A percentile compares a stretch with the other conserved stretches of the same genome.
These are phyloP conservation scores for Idris sp. DNA, from an alignment of 1,140 invertebrate genomes.

Conservation along the genomic window DNA sequence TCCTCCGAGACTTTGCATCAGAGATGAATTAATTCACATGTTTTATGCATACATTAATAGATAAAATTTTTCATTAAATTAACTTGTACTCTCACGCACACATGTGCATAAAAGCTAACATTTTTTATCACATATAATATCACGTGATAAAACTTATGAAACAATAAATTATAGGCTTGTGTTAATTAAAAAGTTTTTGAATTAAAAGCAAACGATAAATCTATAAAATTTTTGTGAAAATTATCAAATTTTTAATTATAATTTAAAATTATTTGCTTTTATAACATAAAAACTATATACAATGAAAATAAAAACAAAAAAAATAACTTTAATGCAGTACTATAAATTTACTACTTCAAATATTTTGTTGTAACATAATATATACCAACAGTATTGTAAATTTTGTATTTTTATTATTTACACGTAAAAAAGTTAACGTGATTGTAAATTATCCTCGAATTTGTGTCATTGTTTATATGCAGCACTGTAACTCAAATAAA, in stretches of 20 bases:
- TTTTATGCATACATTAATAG: constrained; percentile 1
- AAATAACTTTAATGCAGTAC: too few species aligned
- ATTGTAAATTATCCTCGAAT: constrained; percentile 10
- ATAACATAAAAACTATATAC: too few species aligned
- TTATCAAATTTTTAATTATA: too few species aligned
- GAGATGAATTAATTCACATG: constrained; percentile 2
- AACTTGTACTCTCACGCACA: constrained; percentile 14
- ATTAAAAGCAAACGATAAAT: too few species aligned
- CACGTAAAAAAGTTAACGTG: neutral
- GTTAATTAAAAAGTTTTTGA: too few species aligned
- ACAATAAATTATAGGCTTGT: neutral
- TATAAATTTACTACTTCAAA: too few species aligned
- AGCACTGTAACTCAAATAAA: neutral
- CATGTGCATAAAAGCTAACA: constrained; percentile 24
- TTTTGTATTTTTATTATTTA: constrained; percentile 13
- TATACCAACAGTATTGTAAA: neutral
- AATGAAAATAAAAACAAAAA: too few species aligned
- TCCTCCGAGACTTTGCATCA: neutral
- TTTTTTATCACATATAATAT: constrained; percentile 1
- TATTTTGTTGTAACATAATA: too few species aligned
- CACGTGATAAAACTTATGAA: neutral
- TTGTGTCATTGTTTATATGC: constrained; percentile 1
- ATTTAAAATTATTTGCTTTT: too few species aligned
- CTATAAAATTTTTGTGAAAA: too few species aligned
- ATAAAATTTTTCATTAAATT: constrained; percentile 18